Evolutionary conservation across 1,140 invertebrate genomes (phyloP).

Genomic region (Branchinecta lindahli): DNA sequence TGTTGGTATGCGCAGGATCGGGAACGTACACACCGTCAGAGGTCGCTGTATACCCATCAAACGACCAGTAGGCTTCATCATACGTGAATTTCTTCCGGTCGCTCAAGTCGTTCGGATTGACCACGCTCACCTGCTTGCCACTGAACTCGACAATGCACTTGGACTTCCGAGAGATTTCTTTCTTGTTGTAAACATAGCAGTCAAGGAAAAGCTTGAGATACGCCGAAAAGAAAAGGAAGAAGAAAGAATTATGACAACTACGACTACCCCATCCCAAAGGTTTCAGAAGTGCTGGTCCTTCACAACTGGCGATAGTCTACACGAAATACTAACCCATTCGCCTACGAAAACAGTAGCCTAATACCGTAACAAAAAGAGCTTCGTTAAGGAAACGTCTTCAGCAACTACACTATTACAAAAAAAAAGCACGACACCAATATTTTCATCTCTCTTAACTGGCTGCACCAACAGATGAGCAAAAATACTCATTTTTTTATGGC

Average conservation of each 20-base stretch:
- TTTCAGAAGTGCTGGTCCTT: background rate
- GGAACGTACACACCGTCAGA: conserved; percentile 35
- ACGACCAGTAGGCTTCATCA: conserved; percentile 47
- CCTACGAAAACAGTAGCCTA: too few relatives aligned
- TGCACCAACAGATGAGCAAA: too few relatives aligned
- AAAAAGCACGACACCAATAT: too few relatives aligned
- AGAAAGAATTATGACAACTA: too few relatives aligned
- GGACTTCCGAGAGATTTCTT: conserved; percentile 39
- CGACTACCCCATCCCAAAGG: too few relatives aligned
- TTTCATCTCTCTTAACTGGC: too few relatives aligned
- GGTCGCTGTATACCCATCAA: conserved; percentile 38
- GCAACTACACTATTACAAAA: too few relatives aligned
- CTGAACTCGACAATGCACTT: conserved; percentile 41
- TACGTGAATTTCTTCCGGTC: conserved; percentile 40
- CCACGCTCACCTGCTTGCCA: conserved; percentile 36
- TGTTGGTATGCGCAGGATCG: conserved; percentile 32
- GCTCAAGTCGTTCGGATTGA: conserved; percentile 35
- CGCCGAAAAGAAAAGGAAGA: background rate
- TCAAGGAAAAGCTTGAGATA: background rate
- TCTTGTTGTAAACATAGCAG: conserved; percentile 33
- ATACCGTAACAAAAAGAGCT: too few relatives aligned
- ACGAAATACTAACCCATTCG: too few relatives aligned
- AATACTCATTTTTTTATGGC: too few relatives aligned
- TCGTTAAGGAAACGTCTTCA: too few relatives aligned
- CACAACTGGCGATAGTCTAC: too few relatives aligned